phyloP scores from a whole-genome alignment of 2,797 vertebrate species.

The Darevskia nairensis region DNA sequence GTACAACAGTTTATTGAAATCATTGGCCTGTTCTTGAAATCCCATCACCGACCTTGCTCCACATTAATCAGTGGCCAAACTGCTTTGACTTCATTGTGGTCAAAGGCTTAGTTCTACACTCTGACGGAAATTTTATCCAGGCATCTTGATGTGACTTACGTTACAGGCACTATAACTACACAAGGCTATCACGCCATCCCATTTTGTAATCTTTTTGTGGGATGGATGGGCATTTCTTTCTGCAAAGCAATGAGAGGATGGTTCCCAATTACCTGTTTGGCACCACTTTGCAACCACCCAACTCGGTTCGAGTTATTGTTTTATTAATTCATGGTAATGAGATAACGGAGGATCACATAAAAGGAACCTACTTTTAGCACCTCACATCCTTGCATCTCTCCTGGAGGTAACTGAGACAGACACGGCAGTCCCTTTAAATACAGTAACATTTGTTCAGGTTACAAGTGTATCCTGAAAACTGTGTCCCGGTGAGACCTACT shows the following conservation, averaged over 20 bases:
- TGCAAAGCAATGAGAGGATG: background rate
- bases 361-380: conserved; percentile 3
- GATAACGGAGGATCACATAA: conserved; percentile 43
- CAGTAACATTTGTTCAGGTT: accelerated
- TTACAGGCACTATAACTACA: background rate
- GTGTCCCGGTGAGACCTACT: background rate
- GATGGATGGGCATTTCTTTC: background rate
- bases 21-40: background rate
- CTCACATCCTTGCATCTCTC: background rate
- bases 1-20: background rate
- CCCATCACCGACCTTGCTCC: background rate
- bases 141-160: background rate
- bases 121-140: background rate
- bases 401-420: background rate
- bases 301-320: conserved; percentile 32
- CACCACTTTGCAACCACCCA: background rate
- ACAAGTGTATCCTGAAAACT: background rate
- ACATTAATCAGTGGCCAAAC: background rate
- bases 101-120: background rate
- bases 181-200: background rate
- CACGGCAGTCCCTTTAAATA: conserved; percentile 14
- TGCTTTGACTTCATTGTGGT: background rate
- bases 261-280: conserved; percentile 21
- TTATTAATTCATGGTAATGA: conserved; percentile 51
- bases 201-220: background rate